A percentile compares a stretch with the other conserved stretches of the same genome.
These are phyloP conservation scores for Falco punctatus DNA, from an alignment of 2,113 vertebrate genomes.

Conservation along the genomic window DNA sequence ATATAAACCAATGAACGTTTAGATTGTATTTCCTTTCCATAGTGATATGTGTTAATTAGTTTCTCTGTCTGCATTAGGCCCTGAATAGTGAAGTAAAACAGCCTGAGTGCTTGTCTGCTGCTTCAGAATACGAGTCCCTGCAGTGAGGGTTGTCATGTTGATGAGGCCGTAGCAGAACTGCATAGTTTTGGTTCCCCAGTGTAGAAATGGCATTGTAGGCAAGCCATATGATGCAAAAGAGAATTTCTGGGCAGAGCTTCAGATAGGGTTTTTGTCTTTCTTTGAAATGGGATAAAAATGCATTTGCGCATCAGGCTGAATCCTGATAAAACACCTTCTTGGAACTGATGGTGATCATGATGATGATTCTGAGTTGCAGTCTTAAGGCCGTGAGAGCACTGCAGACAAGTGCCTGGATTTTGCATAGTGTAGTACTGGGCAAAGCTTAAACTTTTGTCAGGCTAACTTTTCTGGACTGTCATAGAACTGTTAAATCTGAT, in stretches of 20 bases:
- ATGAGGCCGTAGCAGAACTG: not conserved
- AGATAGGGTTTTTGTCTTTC: not conserved
- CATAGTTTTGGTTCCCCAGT: not conserved
- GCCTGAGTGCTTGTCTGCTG: not conserved
- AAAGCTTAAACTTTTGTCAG: not conserved
- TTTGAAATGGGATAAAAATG: not conserved
- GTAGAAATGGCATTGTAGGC: not conserved
- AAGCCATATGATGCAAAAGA: not conserved
- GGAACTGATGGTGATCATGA: not conserved
- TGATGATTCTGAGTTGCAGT: not conserved
- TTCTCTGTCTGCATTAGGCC: not conserved
- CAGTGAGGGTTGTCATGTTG: not conserved
- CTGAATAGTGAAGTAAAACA: not conserved
- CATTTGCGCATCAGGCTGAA: not conserved
- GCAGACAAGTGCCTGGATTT: not conserved
- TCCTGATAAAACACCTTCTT: not conserved
- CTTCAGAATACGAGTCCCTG: not conserved
- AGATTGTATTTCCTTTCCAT: not conserved
- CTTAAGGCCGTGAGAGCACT: not conserved
- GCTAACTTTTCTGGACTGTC: not conserved
- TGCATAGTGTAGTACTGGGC: fast-evolving
- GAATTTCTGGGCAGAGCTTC: not conserved
- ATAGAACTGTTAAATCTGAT: not conserved
- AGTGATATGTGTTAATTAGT: not conserved
- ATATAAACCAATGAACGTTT: not conserved